Evolutionary conservation across 2,888 invertebrate species (phyloP).

Genomic region (Suillia variegata): DNA sequence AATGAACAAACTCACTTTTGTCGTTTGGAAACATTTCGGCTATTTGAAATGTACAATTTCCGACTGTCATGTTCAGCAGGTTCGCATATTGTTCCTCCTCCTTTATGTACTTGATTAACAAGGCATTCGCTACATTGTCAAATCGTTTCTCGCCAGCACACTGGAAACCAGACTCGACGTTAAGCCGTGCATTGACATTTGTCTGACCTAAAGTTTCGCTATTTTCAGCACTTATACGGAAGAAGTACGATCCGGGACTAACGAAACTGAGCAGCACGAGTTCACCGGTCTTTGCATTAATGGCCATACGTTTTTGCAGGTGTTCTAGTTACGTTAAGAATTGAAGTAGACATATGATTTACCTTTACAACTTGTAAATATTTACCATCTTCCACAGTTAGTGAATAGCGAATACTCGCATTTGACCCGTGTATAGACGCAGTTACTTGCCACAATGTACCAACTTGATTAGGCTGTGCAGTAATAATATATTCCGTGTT

Average conservation of each 20-base stretch:
- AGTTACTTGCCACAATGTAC: slow-evolving; percentile 31
- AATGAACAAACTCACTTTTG: slow-evolving; percentile 31
- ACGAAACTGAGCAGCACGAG: slow-evolving; percentile 30
- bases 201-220: slow-evolving; percentile 20
- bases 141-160: slow-evolving; percentile 31
- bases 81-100: slow-evolving; percentile 36
- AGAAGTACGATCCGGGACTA: slow-evolving; percentile 35
- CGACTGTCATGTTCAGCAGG: slow-evolving; percentile 31
- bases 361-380: not conserved
- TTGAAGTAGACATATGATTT: not conserved
- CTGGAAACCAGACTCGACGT: slow-evolving; percentile 30
- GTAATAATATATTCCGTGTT: slow-evolving; percentile 24
- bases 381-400: slow-evolving; percentile 31
- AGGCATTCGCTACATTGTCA: slow-evolving; percentile 31
- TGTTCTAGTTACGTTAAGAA: slow-evolving; percentile 22
- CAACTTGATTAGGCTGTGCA: slow-evolving; percentile 29
- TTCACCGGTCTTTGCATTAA: slow-evolving; percentile 33
- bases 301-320: slow-evolving; percentile 26
- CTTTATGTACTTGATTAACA: slow-evolving; percentile 37
- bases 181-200: slow-evolving; percentile 26
- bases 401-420: slow-evolving; percentile 26
- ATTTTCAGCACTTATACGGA: slow-evolving; percentile 35
- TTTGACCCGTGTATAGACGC: slow-evolving; percentile 27
- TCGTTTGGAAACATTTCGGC: slow-evolving; percentile 34
- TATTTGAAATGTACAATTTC: slow-evolving; percentile 36